Conservation (phyloP, 2,888 invertebrate species). For the Acronicta aceris region DNA sequence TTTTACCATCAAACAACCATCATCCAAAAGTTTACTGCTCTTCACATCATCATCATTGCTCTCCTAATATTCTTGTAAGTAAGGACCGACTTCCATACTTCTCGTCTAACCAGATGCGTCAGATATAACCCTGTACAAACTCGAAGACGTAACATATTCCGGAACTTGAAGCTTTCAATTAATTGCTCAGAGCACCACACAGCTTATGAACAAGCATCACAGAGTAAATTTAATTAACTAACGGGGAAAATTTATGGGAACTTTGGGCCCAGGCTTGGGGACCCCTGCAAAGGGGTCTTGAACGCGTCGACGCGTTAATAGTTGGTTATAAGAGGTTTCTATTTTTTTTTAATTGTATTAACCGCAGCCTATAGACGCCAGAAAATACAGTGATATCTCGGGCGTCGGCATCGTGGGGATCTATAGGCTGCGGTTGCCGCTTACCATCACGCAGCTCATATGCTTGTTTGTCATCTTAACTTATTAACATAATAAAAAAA, state of each 20-base stretch:
- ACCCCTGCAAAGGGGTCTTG: not conserved
- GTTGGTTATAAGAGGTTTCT: conserved; percentile 2
- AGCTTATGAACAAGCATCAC: conserved; percentile 34
- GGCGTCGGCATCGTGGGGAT: too few species aligned
- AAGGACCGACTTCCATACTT: too few species aligned
- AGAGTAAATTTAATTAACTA: conserved; percentile 49
- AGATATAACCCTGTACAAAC: conserved; percentile 11
- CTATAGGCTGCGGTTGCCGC: too few species aligned
- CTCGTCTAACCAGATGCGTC: not conserved
- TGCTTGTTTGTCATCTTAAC: too few species aligned
- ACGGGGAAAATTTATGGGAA: conserved; percentile 47
- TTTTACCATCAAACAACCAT: too few species aligned
- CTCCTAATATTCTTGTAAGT: too few species aligned
- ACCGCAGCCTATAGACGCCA: too few species aligned
- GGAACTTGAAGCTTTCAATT: conserved; percentile 43
- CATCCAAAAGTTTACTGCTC: too few species aligned
- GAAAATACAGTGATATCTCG: too few species aligned
- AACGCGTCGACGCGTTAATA: conserved; percentile 11
- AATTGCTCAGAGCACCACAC: conserved; percentile 26
- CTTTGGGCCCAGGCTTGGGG: conserved; percentile 16
- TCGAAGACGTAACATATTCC: conserved; percentile 43
- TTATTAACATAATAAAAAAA: too few species aligned
- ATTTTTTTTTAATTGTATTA: not conserved
- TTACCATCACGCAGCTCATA: too few species aligned
- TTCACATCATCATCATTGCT: too few species aligned